phyloP scores from a whole-genome alignment of 2,113 vertebrate species.

The Pongo pygmaeus region DNA sequence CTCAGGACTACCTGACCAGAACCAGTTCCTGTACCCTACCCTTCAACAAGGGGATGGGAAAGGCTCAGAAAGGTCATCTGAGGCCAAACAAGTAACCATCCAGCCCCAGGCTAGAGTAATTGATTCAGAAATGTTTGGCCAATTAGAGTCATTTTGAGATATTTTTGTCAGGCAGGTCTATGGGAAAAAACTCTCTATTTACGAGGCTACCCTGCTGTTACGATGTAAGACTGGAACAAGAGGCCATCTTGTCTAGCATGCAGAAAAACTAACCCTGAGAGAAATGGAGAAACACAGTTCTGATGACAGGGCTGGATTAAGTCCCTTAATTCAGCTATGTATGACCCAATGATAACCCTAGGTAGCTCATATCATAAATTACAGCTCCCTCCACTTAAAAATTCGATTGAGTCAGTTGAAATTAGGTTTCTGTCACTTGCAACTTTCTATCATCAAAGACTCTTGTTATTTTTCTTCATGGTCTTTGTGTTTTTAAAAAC shows the following conservation, averaged over 20 bases:
- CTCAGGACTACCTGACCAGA: background rate
- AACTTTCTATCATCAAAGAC: background rate
- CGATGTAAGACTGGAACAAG: background rate
- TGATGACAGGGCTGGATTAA: background rate
- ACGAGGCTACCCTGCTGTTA: background rate
- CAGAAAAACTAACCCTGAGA: background rate
- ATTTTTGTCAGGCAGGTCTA: background rate
- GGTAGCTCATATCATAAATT: background rate
- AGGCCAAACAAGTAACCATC: background rate
- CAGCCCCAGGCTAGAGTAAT: background rate
- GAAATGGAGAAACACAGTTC: background rate
- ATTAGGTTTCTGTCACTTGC: background rate
- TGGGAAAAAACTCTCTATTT: background rate
- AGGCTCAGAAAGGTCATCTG: background rate
- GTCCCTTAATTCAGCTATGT: background rate
- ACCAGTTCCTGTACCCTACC: background rate
- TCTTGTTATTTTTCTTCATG: background rate
- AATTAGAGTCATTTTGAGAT: background rate
- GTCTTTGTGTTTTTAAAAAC: background rate
- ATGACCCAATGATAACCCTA: background rate
- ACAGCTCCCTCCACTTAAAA: background rate
- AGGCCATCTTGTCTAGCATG: background rate
- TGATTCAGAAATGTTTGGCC: background rate
- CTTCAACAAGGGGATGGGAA: background rate
- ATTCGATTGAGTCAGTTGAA: background rate